Evolutionary conservation across 2,797 vertebrate genomes (phyloP), one percentile per base, ranked within the genome.

Genomic region (Rousettus madagascariensis): DNA sequence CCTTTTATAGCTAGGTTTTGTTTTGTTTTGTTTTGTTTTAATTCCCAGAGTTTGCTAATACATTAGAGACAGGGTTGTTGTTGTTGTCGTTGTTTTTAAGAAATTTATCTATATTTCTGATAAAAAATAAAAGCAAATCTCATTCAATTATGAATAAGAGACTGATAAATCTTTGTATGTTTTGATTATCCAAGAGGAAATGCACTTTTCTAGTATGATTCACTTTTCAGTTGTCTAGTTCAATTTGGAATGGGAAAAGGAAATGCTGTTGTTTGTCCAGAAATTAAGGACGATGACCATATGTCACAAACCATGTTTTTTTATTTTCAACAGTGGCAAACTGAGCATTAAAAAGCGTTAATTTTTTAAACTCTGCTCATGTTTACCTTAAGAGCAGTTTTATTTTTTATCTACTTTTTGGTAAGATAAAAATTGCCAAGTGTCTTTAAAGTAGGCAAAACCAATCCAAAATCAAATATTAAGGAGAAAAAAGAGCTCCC

Each of bases 131-230:
- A 97, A 90, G 77, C 38, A 97, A 97, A 86, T 4, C 3, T 65
- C 65, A 74, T 94, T 88, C 91, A 95, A 78, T 96, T 53, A 33
- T 85, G 24, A 95, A 85, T 65, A 71, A 95, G 38, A 84, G 15
- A 66, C 61, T 85, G 69, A 95, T 22, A 86, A 63, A 95, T 82
- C 17, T 95, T 95, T 92, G 30, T 0, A 10, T 86, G 86, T 95
- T 94, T 92, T 96, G 65, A 69, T 94, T 94, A 92, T 86, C 26
- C 11, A 5, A 91, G 87, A 96, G 87, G 57, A 97, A 96, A 93
- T 51, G 5, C 82, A n/a, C 75, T 96, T 95, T 97, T 66, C 89
- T 84, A 88, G 89, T 94, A 92, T 16, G 94, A 96, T 93, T 94
- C 63, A 77, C 8, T 84, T 20, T 86, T 57, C 55, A 86, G 78